These are phyloP conservation scores for Otolemur garnettii DNA, from an alignment of 2,113 vertebrate genomes.

Conservation along the genomic window DNA sequence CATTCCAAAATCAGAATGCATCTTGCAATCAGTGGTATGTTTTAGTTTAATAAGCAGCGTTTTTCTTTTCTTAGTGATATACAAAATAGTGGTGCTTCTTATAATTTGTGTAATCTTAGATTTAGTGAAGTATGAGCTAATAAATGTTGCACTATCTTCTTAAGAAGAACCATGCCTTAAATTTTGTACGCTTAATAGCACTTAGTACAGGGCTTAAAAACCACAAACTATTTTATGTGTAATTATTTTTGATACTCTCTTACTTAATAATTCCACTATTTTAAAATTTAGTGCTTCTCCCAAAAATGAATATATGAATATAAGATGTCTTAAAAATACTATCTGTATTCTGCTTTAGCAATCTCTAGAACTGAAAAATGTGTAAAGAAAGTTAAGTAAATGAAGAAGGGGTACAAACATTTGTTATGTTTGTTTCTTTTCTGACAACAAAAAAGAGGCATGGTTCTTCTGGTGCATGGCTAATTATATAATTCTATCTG, in stretches of 20 bases:
- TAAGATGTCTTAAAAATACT: conserved; percentile 7
- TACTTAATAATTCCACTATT: conserved; percentile 17
- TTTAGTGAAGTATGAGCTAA: conserved; percentile 28
- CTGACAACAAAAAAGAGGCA: background rate
- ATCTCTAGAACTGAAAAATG: conserved; percentile 17
- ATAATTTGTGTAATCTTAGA: conserved; percentile 41
- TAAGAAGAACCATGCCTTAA: background rate
- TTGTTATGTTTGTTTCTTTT: background rate
- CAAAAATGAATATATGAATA: conserved; percentile 10
- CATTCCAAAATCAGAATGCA: background rate
- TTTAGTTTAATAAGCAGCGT: background rate
- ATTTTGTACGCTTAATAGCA: background rate
- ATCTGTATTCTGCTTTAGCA: background rate
- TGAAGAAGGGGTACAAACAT: background rate
- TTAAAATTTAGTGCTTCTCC: conserved; percentile 41
- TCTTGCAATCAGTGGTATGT: background rate
- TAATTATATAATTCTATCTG: background rate
- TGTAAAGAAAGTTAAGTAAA: conserved; percentile 1
- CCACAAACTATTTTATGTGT: background rate
- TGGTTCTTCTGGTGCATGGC: background rate
- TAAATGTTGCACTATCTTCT: conserved; percentile 22
- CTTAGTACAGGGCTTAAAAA: conserved; percentile 41
- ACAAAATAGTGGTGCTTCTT: background rate
- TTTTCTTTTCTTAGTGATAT: background rate
- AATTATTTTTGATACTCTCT: background rate